phyloP scores from a whole-genome alignment of 2,797 vertebrate species.

The Rhinatrema bivittatum region DNA sequence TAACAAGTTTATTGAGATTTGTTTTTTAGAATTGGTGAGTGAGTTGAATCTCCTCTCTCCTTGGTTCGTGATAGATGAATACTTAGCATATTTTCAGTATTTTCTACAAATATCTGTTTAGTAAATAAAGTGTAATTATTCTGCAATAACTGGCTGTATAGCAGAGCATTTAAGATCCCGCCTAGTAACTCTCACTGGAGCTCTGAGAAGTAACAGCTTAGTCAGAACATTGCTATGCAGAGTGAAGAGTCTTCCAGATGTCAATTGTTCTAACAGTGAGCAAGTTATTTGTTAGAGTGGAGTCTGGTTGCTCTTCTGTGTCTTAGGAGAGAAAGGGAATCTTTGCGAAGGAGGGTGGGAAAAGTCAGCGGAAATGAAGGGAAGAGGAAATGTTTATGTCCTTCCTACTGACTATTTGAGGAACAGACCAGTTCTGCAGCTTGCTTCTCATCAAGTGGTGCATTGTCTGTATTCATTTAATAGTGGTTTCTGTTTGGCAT shows the following conservation, averaged over 20 bases:
- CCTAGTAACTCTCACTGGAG: constrained; percentile 30
- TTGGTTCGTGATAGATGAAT: no score
- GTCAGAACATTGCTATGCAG: constrained; percentile 32
- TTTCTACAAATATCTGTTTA: no score
- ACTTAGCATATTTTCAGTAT: no score
- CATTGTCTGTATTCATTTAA: no score
- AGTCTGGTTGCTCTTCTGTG: constrained; percentile 12
- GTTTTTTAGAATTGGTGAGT: no score
- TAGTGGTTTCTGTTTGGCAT: no score
- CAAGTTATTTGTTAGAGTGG: constrained; percentile 23
- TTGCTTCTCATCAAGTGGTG: no score
- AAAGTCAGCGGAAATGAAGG: constrained; percentile 12
- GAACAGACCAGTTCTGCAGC: no score
- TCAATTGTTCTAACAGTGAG: constrained; percentile 30
- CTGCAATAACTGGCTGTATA: constrained; percentile 17
- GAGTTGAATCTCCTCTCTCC: no score
- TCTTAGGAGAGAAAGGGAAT: no score
- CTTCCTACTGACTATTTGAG: no score
- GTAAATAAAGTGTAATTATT: constrained; percentile 32
- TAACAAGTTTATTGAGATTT: no score
- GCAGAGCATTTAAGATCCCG: constrained; percentile 32
- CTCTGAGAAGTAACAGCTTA: constrained; percentile 33
- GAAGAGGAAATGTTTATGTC: constrained; percentile 1
- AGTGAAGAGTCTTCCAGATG: constrained; percentile 38
- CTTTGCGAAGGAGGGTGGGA: neutral